phyloP scores from a whole-genome alignment of 2,888 invertebrate genomes.

The Euplexia lucipara region DNA sequence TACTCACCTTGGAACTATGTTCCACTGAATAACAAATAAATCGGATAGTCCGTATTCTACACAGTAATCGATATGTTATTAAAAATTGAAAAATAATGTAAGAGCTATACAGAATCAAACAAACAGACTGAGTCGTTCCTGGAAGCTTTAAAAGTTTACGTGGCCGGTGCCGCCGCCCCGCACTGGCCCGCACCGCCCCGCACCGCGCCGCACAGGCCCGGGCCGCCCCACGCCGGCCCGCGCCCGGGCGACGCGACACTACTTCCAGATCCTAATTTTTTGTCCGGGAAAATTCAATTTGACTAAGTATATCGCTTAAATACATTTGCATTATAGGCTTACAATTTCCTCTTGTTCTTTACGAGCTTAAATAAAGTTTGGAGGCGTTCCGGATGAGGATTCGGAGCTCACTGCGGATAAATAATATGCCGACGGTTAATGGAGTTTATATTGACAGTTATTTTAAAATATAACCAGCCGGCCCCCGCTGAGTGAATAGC shows the following conservation, averaged over 20 bases:
- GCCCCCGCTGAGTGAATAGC: conserved; percentile 39
- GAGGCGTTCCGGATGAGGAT: conserved; percentile 54
- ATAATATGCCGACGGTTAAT: conserved; percentile 65
- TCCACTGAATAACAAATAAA: not conserved
- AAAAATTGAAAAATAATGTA: conserved; percentile 36
- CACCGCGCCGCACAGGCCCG: not conserved
- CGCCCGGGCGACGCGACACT: conserved; percentile 37
- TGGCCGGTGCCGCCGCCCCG: not conserved
- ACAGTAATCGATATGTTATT: conserved; percentile 10
- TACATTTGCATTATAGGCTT: conserved; percentile 75
- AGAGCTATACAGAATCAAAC: conserved; percentile 15
- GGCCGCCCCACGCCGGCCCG: not conserved
- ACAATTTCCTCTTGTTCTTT: conserved; percentile 72
- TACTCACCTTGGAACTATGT: too few relatives aligned
- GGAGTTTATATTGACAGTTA: conserved; percentile 65
- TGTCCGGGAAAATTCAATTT: conserved; percentile 71
- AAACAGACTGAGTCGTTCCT: conserved; percentile 36
- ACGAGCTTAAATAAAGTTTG: conserved; percentile 69
- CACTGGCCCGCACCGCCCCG: not conserved
- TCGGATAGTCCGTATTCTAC: not conserved
- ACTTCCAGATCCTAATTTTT: conserved; percentile 63
- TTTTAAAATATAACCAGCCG: conserved; percentile 54
- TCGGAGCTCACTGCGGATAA: conserved; percentile 62
- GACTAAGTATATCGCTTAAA: conserved; percentile 73
- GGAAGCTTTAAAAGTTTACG: conserved; percentile 49